A percentile compares a stretch with the other conserved stretches of the same genome.
Conservation (phyloP, 2,888 invertebrate genomes). For the Koerneria pararmatus region DNA sequence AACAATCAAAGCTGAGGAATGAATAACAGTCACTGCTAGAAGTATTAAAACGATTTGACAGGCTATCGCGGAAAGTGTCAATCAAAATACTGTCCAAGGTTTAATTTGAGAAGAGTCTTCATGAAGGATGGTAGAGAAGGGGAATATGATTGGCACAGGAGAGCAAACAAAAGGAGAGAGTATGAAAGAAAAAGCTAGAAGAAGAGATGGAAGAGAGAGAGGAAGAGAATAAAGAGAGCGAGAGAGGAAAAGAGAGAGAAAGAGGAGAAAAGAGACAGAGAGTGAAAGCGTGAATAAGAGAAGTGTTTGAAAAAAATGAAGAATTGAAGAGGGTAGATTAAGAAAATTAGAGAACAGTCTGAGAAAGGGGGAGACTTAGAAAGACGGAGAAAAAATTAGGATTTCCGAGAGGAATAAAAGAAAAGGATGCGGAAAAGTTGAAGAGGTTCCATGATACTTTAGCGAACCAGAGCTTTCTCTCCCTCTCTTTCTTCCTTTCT, state of each 20-base stretch:
- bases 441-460: not conserved
- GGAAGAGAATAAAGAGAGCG: conserved; percentile 4
- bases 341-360: no score
- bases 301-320: conserved; percentile 6
- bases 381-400: not conserved
- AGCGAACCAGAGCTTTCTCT: no score
- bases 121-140: not conserved
- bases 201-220: conserved; percentile 5
- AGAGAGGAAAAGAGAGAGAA: conserved; percentile 8
- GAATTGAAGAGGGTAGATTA: conserved; percentile 8
- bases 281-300: not conserved
- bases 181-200: conserved; percentile 2
- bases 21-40: not conserved
- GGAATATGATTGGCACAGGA: not conserved
- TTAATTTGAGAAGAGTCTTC: no score
- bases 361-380: not conserved
- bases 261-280: not conserved
- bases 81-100: no score
- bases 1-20: not conserved
- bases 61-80: no score
- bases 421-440: not conserved
- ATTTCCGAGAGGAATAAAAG: not conserved
- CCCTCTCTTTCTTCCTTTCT: no score
- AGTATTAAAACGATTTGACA: no score
- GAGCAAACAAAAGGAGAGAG: conserved; percentile 8